Conservation (phyloP, 2,113 vertebrate genomes). For the Mola mola region DNA sequence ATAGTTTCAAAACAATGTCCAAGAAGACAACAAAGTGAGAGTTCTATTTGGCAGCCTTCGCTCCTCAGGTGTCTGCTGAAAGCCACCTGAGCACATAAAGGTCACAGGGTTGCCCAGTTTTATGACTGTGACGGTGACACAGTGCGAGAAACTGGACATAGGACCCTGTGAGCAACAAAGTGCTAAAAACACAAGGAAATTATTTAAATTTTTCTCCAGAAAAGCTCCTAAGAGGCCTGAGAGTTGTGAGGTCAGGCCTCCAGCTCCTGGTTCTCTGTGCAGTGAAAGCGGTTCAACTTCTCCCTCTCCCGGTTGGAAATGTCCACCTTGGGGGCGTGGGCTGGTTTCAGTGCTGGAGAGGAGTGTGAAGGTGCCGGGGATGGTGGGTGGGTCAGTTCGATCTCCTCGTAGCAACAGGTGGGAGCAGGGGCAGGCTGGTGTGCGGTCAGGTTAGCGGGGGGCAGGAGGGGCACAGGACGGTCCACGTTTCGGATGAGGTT, state of each 20-base stretch:
- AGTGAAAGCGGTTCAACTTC: conserved; percentile 82
- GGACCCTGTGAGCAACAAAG: conserved; percentile 44
- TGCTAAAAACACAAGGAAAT: conserved; percentile 45
- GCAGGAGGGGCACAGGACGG: conserved; percentile 54
- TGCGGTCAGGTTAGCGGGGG: conserved; percentile 23
- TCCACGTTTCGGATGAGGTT: conserved; percentile 84
- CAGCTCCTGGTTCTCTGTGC: conserved; percentile 79
- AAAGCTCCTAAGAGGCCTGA: conserved; percentile 14
- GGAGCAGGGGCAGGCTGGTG: conserved; percentile 43
- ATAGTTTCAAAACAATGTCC: conserved; percentile 18
- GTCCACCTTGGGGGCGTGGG: conserved; percentile 78
- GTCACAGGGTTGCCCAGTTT: conserved; percentile 36
- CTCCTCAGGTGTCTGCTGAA: conserved; percentile 18
- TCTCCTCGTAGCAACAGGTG: conserved; percentile 76
- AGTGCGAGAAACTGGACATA: conserved; percentile 29
- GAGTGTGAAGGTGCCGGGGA: conserved; percentile 73
- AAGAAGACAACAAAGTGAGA: conserved; percentile 12
- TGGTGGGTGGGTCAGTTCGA: conserved; percentile 80
- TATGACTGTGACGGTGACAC: conserved; percentile 38
- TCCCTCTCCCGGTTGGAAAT: conserved; percentile 84
- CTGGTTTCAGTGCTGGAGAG: conserved; percentile 74
- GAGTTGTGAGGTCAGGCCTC: conserved; percentile 75
- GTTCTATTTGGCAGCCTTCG: conserved; percentile 32
- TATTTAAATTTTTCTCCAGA: conserved; percentile 12
- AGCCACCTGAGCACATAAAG: conserved; percentile 31